Base-by-base conservation (phyloP, 30 jellyfish, hydroid and myxozoan genomes). In the Turritopsis rubra region DNA sequence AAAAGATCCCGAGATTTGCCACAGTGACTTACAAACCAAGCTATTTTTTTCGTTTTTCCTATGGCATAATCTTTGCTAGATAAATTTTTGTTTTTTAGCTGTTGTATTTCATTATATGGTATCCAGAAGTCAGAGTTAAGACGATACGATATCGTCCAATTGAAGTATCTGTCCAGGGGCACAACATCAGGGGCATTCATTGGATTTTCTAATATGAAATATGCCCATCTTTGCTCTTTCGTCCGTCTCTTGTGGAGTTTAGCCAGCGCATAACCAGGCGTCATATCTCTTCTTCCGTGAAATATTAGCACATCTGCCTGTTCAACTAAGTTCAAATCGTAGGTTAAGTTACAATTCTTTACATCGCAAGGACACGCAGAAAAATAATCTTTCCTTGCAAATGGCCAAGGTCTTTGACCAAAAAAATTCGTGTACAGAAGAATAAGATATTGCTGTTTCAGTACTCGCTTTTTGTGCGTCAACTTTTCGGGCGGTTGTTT, bases 111-210 rank as follows among this genome's bases (percentile, higher is more conserved):
- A 9, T 85, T 83, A 81, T 90, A 90, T 8, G 97, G 97, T 28
- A 85, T 17, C 85, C 86, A 82, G 52, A 90, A 65, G 27, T 90
- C 97, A 90, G 95, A 82, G 60, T 31, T 80, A 29, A 26, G 72
- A 29, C 84, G 76, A 53, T 85, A 90, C 17, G 97, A 85, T 93
- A 90, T 90, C n/a, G 97, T 90, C 97, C 97, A 90, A 77, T 90
- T 90, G 79, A 90, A 90, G 22, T 84, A 83, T 1, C 92, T 93
- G 53, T 86, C 70, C 22, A 81, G 82, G 23, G 93, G 90, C 16
- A 28, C 53, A 29, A 79, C 85, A 72, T 77, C 85, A 0, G 92
- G 89, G 22, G 95, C 80, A 65, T 85, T 85, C 7, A n/a, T 0
- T 0, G 97, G 97, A 66, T 83, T 90, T 54, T 90, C 97, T 18